These are phyloP conservation scores for Homalodisca vitripennis DNA, from an alignment of 1,140 invertebrate species.

Conservation along the genomic window DNA sequence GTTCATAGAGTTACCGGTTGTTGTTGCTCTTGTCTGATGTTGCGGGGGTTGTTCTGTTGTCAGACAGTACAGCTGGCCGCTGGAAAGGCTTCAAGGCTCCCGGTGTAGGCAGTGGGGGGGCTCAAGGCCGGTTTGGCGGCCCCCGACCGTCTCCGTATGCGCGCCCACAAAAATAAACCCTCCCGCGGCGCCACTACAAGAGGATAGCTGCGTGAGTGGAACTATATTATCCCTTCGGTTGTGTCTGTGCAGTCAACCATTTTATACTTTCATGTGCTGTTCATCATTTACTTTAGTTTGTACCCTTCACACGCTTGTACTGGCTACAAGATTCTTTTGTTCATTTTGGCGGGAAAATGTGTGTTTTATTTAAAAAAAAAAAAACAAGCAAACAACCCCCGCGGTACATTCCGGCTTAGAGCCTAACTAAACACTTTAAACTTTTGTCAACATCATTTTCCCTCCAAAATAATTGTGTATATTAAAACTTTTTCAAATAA, in stretches of 20 bases:
- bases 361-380: background rate
- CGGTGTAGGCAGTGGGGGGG: conserved; percentile 18
- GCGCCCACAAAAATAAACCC: conserved; percentile 29
- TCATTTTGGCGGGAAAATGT: conserved; percentile 29
- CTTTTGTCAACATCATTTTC: conserved; percentile 9
- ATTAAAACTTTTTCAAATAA: conserved; percentile 18
- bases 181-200: background rate
- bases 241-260: conserved; percentile 22
- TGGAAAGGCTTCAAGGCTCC: conserved; percentile 36
- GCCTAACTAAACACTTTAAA: background rate
- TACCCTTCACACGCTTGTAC: conserved; percentile 10
- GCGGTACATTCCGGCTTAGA: background rate
- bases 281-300: conserved; percentile 27
- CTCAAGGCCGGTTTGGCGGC: conserved; percentile 10
- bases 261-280: conserved; percentile 31
- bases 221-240: conserved; percentile 13
- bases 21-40: conserved; percentile 6
- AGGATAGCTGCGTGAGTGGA: conserved; percentile 24
- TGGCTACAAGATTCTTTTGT: conserved; percentile 10
- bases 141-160: conserved; percentile 31
- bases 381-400: too few species aligned
- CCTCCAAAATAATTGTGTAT: conserved; percentile 21
- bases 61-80: conserved; percentile 29
- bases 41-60: conserved; percentile 4
- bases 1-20: too few species aligned